phyloP scores from a whole-genome alignment of 1,140 invertebrate species.

The Solen grandis region DNA sequence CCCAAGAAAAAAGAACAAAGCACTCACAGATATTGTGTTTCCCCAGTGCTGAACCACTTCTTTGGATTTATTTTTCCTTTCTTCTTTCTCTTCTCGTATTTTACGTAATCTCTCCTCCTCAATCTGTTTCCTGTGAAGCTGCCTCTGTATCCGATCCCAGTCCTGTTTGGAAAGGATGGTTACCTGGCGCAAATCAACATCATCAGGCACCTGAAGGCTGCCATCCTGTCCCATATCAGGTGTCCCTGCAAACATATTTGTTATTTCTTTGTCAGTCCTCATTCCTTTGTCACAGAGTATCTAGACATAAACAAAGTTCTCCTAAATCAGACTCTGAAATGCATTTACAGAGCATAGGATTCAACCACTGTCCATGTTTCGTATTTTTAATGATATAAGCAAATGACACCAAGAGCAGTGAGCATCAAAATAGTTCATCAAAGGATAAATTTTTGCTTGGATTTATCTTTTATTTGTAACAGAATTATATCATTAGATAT shows the following conservation, averaged over 20 bases:
- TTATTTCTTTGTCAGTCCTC: too few species aligned
- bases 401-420: too few species aligned
- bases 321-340: too few species aligned
- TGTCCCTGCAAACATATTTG: constrained; percentile 61
- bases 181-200: constrained; percentile 73
- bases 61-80: constrained; percentile 75
- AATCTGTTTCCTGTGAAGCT: constrained; percentile 77
- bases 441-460: too few species aligned
- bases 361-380: too few species aligned
- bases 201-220: constrained; percentile 63
- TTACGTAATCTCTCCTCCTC: constrained; percentile 74
- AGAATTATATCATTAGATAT: too few species aligned
- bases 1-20: not conserved
- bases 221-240: constrained; percentile 52
- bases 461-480: too few species aligned
- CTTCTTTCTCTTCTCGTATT: constrained; percentile 72
- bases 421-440: too few species aligned
- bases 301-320: too few species aligned
- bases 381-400: too few species aligned
- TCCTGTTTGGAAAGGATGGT: constrained; percentile 75
- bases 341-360: too few species aligned
- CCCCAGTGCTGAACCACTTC: constrained; percentile 80
- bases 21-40: constrained; percentile 80
- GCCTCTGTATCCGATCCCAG: constrained; percentile 77
- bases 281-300: too few species aligned